phyloP scores from a whole-genome alignment of 2,888 invertebrate genomes.

The Erpobdella octoculata region DNA sequence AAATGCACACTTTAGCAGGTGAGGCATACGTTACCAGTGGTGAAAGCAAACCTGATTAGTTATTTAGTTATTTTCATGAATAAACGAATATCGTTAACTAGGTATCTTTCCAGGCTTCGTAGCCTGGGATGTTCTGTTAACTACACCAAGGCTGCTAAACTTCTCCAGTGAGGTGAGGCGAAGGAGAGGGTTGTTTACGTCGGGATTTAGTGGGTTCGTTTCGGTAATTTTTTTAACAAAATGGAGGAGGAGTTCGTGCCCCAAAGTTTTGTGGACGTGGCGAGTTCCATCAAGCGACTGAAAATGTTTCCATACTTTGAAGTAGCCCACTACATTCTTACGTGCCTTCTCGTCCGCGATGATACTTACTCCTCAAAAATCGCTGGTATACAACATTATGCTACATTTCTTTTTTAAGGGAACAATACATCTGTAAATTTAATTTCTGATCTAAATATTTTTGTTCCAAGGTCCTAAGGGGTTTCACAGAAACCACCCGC shows the following conservation, averaged over 20 bases:
- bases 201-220: neutral
- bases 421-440: no score
- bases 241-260: conserved; percentile 6
- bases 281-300: conserved; percentile 93
- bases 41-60: no score
- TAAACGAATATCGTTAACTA: no score
- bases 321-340: conserved; percentile 88
- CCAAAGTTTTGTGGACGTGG: conserved; percentile 63
- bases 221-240: neutral
- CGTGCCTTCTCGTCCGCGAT: conserved; percentile 86
- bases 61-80: no score
- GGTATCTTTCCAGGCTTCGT: neutral
- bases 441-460: no score
- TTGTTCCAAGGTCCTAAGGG: conserved; percentile 13
- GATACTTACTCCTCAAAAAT: conserved; percentile 55
- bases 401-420: neutral
- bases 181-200: no score
- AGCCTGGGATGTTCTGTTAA: neutral
- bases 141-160: neutral
- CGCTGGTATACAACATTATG: conserved; percentile 17
- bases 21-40: no score
- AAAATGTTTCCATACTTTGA: conserved; percentile 99
- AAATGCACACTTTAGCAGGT: no score
- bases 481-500: conserved; percentile 91
- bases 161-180: no score